Evolutionary conservation across 2,113 vertebrate genomes (phyloP).

Genomic region (Galeopterus variegatus): DNA sequence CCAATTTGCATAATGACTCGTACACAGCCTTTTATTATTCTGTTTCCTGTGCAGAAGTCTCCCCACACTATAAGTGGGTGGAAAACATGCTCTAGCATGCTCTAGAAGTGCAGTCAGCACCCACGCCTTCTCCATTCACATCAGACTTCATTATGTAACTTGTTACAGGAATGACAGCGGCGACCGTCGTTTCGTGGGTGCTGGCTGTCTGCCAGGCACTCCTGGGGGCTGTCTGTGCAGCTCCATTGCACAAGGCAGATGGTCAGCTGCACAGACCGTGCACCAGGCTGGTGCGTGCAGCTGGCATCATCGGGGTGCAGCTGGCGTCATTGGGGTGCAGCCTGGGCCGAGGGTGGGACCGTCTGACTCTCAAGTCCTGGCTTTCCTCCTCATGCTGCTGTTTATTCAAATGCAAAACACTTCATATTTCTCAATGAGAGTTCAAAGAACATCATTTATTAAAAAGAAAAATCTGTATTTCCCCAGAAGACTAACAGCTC

Average conservation of each 20-base stretch:
- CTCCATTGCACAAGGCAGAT: background rate
- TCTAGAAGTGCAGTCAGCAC: background rate
- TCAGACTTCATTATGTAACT: background rate
- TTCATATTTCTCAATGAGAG: background rate
- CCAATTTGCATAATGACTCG: too few relatives aligned
- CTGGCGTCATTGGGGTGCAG: too few relatives aligned
- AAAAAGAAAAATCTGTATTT: background rate
- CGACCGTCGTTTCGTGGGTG: background rate
- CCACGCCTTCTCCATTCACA: background rate
- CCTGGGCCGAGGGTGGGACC: background rate
- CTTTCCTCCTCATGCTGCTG: background rate
- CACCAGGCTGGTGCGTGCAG: too few relatives aligned
- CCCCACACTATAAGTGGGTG: background rate
- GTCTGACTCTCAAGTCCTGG: background rate
- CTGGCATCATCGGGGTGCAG: too few relatives aligned
- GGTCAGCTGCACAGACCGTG: too few relatives aligned
- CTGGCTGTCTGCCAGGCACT: too few relatives aligned
- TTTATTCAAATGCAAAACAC: background rate
- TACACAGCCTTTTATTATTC: background rate
- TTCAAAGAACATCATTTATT: background rate
- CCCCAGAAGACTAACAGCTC: background rate
- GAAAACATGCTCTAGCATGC: background rate
- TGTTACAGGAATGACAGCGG: background rate
- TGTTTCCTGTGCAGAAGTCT: background rate
- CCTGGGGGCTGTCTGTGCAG: background rate